Evolutionary conservation across 2,888 invertebrate genomes (phyloP).

Genomic region (Amphipoea lucens): DNA sequence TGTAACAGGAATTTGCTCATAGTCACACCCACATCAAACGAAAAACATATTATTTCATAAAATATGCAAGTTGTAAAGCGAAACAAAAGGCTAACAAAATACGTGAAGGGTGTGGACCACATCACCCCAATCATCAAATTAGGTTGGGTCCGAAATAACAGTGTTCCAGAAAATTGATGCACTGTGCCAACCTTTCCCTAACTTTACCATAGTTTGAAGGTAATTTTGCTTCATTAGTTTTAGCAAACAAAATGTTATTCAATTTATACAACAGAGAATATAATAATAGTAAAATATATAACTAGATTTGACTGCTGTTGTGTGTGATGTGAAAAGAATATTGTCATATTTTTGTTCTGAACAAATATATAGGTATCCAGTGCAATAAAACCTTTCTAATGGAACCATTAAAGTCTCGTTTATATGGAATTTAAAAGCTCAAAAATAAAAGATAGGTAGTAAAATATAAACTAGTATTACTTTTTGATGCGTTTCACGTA

Average conservation of each 20-base stretch:
- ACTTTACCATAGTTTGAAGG: slow-evolving; percentile 52
- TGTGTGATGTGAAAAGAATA: background rate
- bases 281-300: background rate
- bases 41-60: slow-evolving; percentile 38
- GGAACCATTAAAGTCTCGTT: background rate
- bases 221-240: slow-evolving; percentile 57
- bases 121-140: slow-evolving; percentile 59
- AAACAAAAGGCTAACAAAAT: slow-evolving; percentile 57
- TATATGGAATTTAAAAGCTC: background rate
- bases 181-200: slow-evolving; percentile 35
- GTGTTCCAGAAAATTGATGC: slow-evolving; percentile 51
- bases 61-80: slow-evolving; percentile 54
- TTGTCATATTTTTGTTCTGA: background rate
- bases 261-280: slow-evolving; percentile 36
- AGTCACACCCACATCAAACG: slow-evolving; percentile 26
- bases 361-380: background rate
- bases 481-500: background rate
- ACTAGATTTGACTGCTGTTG: background rate
- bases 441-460: slow-evolving; percentile 5
- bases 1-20: slow-evolving; percentile 11
- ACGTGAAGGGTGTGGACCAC: slow-evolving; percentile 46
- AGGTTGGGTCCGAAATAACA: slow-evolving; percentile 53
- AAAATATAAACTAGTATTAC: background rate
- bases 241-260: slow-evolving; percentile 54
- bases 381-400: background rate